A percentile compares a stretch with the other conserved stretches of the same genome.
phyloP scores from a whole-genome alignment of 1,140 invertebrate genomes.

The Callitettix versicolor region DNA sequence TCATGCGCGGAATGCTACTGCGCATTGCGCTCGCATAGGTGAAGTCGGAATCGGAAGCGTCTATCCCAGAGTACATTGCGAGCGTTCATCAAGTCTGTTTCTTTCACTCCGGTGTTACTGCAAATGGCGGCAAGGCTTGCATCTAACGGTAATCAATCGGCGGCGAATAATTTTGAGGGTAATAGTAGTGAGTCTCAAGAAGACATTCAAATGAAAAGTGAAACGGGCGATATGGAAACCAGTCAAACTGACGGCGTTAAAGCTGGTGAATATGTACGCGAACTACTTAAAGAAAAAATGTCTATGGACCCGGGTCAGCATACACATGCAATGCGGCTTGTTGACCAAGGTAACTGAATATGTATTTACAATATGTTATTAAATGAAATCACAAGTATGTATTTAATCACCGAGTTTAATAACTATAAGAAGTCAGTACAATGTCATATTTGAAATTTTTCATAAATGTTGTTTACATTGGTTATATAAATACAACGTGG shows the following conservation, averaged over 20 bases:
- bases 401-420: too few relatives aligned
- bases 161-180: not conserved
- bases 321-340: constrained; percentile 53
- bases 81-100: constrained; percentile 7
- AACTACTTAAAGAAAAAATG: constrained; percentile 61
- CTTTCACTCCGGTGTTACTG: not conserved
- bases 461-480: too few relatives aligned
- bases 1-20: constrained; percentile 2
- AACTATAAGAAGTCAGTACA: too few relatives aligned
- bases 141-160: constrained; percentile 11
- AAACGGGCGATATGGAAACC: constrained; percentile 6
- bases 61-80: constrained; percentile 12
- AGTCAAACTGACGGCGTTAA: constrained; percentile 42
- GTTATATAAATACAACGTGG: too few relatives aligned
- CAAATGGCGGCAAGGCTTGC: constrained; percentile 12
- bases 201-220: constrained; percentile 17
- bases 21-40: constrained; percentile 2
- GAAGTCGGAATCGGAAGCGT: constrained; percentile 6
- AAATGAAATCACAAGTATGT: too few relatives aligned
- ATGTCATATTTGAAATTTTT: too few relatives aligned
- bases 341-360: constrained; percentile 52
- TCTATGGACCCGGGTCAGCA: constrained; percentile 55
- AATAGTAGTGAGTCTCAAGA: constrained; percentile 12
- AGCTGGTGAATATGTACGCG: constrained; percentile 62
- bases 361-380: not conserved